Evolutionary conservation across 2,888 invertebrate species (phyloP).

Genomic region (Archaeoteleia sp.): DNA sequence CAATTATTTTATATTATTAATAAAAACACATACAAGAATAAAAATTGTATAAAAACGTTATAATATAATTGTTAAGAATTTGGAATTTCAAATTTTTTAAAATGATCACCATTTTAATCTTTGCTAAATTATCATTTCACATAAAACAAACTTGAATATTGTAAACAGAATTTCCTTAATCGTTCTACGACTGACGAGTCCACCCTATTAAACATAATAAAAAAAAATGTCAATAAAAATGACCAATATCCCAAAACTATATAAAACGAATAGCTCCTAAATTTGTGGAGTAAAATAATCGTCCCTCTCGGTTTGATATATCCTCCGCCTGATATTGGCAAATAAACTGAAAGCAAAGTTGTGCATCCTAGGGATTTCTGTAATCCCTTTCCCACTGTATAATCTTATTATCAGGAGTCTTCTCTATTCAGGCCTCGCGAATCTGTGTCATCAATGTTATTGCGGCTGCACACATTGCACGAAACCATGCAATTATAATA

Average conservation of each 20-base stretch:
- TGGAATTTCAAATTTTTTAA: too few relatives aligned
- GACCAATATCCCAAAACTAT: background rate
- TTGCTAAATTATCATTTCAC: too few relatives aligned
- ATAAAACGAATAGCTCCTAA: background rate
- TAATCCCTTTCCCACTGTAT: constrained; percentile 65
- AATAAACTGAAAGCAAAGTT: constrained; percentile 53
- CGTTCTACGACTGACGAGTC: background rate
- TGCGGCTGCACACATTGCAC: constrained; percentile 19
- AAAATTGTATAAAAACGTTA: too few relatives aligned
- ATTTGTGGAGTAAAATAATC: constrained; percentile 16
- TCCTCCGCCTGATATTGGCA: constrained; percentile 26
- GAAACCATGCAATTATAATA: constrained; percentile 42
- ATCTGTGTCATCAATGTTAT: constrained; percentile 38
- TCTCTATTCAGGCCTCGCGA: constrained; percentile 52
- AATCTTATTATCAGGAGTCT: constrained; percentile 68
- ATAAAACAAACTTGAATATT: too few relatives aligned
- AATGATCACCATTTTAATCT: too few relatives aligned
- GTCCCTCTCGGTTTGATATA: constrained; percentile 5
- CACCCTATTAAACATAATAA: background rate
- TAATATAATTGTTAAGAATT: too few relatives aligned
- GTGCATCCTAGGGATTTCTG: constrained; percentile 69
- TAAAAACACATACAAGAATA: too few relatives aligned
- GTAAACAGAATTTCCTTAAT: too few relatives aligned
- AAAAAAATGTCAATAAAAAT: too few relatives aligned
- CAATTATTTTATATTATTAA: too few relatives aligned